Evolutionary conservation across 2,113 vertebrate species (phyloP).

Genomic region (Catharus bicknelli): DNA sequence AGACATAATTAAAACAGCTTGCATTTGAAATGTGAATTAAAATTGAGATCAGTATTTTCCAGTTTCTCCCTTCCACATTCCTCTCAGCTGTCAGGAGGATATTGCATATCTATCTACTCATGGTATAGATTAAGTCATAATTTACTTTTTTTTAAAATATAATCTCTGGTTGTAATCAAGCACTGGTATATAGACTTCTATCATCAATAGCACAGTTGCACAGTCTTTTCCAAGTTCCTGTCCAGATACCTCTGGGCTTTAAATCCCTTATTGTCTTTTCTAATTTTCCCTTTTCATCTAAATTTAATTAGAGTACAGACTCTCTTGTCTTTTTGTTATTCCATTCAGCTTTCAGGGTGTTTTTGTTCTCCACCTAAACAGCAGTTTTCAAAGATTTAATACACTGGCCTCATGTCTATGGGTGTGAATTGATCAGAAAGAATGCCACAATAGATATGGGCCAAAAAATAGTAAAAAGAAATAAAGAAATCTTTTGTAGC

Average conservation of each 20-base stretch:
- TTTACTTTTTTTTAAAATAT: neutral
- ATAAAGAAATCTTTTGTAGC: neutral
- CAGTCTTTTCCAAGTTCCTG: neutral
- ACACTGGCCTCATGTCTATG: neutral
- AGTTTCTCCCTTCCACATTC: neutral
- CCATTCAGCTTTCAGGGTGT: neutral
- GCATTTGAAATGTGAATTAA: slow-evolving; percentile 36
- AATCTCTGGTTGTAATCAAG: slow-evolving; percentile 7
- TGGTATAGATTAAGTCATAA: slow-evolving; percentile 37
- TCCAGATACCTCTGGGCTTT: slow-evolving; percentile 17
- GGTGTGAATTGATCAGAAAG: neutral
- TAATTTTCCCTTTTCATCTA: slow-evolving; percentile 19
- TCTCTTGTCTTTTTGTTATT: slow-evolving; percentile 21
- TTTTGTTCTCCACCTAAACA: slow-evolving; percentile 27
- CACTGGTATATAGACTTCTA: neutral
- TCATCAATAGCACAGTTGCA: neutral
- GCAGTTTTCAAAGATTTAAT: neutral
- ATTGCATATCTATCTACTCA: neutral
- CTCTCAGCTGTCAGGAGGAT: neutral
- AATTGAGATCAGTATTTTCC: neutral
- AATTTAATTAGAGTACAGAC: slow-evolving; percentile 42
- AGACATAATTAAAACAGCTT: slow-evolving; percentile 13
- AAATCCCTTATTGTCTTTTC: slow-evolving; percentile 1
- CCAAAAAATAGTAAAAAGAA: slow-evolving; percentile 4
- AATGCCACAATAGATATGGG: neutral